Conservation (phyloP, 1,140 invertebrate species). For the Drosophila bifasciata region DNA sequence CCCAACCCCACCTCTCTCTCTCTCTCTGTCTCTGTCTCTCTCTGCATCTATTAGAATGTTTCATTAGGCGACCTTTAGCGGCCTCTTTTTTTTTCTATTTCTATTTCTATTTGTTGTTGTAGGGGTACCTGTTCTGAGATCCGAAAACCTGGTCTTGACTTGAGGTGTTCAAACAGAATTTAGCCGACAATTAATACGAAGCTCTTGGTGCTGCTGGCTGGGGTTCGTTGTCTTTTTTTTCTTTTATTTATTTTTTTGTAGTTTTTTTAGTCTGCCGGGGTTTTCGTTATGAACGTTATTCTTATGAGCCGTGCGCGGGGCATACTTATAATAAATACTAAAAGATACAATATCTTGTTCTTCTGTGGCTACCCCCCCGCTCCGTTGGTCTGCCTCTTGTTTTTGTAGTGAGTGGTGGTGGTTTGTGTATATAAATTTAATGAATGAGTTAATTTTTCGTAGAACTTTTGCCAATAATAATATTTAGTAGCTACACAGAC, state of each 20-base stretch:
- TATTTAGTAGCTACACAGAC: conserved; percentile 42
- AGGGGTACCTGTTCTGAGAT: conserved; percentile 65
- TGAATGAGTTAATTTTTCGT: conserved; percentile 72
- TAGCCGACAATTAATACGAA: conserved; percentile 78
- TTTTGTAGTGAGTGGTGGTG: too few species aligned
- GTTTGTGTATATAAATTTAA: conserved; percentile 74
- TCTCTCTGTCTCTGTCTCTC: conserved; percentile 15
- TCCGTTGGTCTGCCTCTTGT: background rate
- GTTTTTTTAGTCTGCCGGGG: conserved; percentile 36
- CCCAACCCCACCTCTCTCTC: conserved; percentile 13
- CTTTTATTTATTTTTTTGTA: conserved; percentile 40
- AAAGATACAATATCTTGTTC: conserved; percentile 50
- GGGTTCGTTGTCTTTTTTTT: conserved; percentile 32
- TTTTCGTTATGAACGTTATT: conserved; percentile 67
- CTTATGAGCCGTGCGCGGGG: conserved; percentile 56
- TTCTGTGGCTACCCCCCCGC: too few species aligned
- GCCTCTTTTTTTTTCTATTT: conserved; percentile 33
- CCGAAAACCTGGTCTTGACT: conserved; percentile 42
- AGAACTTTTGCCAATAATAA: conserved; percentile 72
- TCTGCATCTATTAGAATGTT: conserved; percentile 58
- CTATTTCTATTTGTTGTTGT: conserved; percentile 43
- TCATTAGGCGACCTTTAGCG: conserved; percentile 74
- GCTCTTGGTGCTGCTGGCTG: too few species aligned
- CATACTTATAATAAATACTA: conserved; percentile 48
- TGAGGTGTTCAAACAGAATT: conserved; percentile 72